Base-by-base conservation (phyloP, 2,888 invertebrate genomes). In the Shargacucullia verbasci region DNA sequence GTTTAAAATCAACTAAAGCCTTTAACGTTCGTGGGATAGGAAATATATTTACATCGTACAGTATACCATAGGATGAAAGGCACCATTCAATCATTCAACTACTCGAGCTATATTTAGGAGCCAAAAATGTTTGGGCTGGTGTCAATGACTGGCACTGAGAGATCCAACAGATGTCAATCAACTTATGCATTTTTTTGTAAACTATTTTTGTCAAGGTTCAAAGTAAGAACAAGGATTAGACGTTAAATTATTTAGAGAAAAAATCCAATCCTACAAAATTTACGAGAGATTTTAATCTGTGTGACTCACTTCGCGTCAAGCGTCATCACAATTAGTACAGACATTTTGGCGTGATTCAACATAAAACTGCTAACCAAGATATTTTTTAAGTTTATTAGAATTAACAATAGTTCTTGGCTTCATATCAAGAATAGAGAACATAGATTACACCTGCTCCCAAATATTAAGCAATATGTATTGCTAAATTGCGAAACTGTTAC, bases 151-250 rank as follows among this genome's bases (percentile, higher is more conserved):
- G 41, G 11, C 11, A 41, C 20, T 20, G 20, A 31, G 29, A 14
- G 37, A 49, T 29, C 31, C 25, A 45, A 38, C 44, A 61, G 48
- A 69, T 49, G 56, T 65, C 70, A 69, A 69, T 65, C 55, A 65
- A 38, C 38, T 45, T 37, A 33, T 34, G 31, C 6, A 33, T 39
- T 43, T 10, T 6, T 47, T 7, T 29, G 29, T 29, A 9, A 38
- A 13, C 31, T 44, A 48, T 65, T 69, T 65, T 46, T 11, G 41
- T 38, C 1, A 0, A 4, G 31, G 35, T 35, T 47, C 35, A 44
- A 20, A 33, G 47, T 52, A 44, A 8, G 46, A 46, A 35, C 29
- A 10, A n/a, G 27, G 13, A 40, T 33, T 35, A 55, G 9, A 31
- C 44, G 11, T 37, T 14, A 13, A 11, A 38, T 38, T 20, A 25